Evolutionary conservation across 2,797 vertebrate species (phyloP), one percentile per base, ranked within the genome.

Genomic region (Lophotriccus pileatus): DNA sequence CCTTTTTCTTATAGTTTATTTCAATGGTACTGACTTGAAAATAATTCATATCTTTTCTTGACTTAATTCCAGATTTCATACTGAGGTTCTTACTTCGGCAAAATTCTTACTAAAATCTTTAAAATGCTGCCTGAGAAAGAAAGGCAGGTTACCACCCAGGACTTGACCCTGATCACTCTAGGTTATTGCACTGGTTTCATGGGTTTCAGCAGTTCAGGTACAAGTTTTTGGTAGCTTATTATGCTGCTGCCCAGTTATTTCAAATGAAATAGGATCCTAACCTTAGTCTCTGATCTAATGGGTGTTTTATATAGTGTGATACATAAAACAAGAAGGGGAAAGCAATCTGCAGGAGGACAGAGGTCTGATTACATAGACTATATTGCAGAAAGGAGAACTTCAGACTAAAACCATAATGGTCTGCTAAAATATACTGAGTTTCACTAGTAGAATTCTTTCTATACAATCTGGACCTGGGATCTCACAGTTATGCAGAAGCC

Each of bases 361-460:
- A 85, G 87, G 82, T 95, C 95, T 95, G 92, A 94, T 84, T 95
- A 87, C 41, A 82, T 5, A 80, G 60, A 73, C 72, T 83, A 85
- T 60, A 73, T 39, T 87, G 69, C 62, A 44, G 36, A 70, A 74
- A 84, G 25, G 34, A 88, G 75, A 86, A 93, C 50, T 85, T 88
- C 69, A 88, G 53, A 59, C 23, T 50, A 56, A 13, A 39, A 78
- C 17, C 5, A 9, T 52, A 96, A 95, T 43, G 89, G 93, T 95
- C 85, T 1, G 4, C 77, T 97, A 96, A 97, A 94, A 95, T 83
- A 96, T 68, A 96, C 91, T 44, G 84, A 95, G 86, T 95, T 93
- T 96, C 76, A 49, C 77, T 46, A 94, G 64, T 39, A 94, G 64
- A 90, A 89, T 92, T 96, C 87, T 87, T 94, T 76, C 95, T 37